Conservation (phyloP, 1,140 invertebrate genomes). For the Calliphora vicina region DNA sequence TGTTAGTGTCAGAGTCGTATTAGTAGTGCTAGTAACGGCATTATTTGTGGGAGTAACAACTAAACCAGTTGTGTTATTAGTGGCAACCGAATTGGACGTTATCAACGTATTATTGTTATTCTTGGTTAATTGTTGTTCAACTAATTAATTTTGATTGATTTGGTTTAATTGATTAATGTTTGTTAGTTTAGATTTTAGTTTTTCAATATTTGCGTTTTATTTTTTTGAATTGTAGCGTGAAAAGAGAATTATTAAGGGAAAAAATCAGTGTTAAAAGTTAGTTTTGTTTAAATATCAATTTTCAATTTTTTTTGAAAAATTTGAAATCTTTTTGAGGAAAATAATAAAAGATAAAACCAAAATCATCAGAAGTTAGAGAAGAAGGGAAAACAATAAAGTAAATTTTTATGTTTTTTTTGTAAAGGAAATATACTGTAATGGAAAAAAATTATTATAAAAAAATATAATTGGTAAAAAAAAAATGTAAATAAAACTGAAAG, state of each 20-base stretch:
- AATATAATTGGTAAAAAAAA: too few species aligned
- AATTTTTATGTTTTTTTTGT: too few species aligned
- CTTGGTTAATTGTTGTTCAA: constrained; percentile 28
- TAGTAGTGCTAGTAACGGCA: constrained; percentile 35
- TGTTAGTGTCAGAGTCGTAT: neutral
- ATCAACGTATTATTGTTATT: constrained; percentile 20
- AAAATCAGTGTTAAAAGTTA: neutral
- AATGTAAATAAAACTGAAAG: too few species aligned
- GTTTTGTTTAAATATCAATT: neutral
- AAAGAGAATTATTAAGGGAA: constrained; percentile 23
- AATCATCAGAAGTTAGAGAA: too few species aligned
- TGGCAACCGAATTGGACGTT: neutral
- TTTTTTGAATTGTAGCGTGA: neutral
- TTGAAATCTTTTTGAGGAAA: too few species aligned
- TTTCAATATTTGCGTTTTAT: neutral
- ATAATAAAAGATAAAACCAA: too few species aligned
- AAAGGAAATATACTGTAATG: too few species aligned
- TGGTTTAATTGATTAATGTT: neutral
- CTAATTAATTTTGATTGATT: neutral
- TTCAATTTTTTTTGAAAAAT: too few species aligned
- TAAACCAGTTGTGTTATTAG: constrained; percentile 37
- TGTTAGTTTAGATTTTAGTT: neutral
- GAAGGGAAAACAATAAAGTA: too few species aligned
- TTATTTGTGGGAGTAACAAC: neutral
- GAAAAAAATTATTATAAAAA: too few species aligned